These are phyloP conservation scores for Parnassius apollo DNA, from an alignment of 2,888 invertebrate species.

Conservation along the genomic window DNA sequence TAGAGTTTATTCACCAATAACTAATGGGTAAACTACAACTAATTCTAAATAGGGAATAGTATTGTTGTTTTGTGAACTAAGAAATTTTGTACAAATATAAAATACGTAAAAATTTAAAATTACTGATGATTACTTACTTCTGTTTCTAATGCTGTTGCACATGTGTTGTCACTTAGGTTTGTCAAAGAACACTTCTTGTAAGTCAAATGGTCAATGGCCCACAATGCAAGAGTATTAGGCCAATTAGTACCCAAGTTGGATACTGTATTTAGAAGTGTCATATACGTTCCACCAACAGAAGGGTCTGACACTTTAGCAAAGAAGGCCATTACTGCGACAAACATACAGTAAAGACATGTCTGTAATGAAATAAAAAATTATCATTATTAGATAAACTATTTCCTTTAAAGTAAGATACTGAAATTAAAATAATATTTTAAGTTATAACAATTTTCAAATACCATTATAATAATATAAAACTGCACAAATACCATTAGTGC, in stretches of 20 bases:
- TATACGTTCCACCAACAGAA: conserved; percentile 98
- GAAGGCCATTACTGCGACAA: conserved; percentile 98
- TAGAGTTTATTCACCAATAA: too few relatives aligned
- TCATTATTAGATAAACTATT: too few relatives aligned
- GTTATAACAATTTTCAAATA: too few relatives aligned
- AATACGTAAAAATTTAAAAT: too few relatives aligned
- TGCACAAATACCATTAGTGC: too few relatives aligned
- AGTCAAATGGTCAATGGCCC: conserved; percentile 94
- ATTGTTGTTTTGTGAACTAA: too few relatives aligned
- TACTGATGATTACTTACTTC: conserved; percentile 77
- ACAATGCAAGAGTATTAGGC: conserved; percentile 95
- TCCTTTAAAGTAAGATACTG: too few relatives aligned
- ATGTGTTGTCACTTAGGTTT: conserved; percentile 79
- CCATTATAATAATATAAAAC: too few relatives aligned
- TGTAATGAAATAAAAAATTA: conserved; percentile 60
- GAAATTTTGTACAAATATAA: too few relatives aligned
- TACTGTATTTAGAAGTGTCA: conserved; percentile 98
- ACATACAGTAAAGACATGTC: conserved; percentile 97
- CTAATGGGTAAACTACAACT: too few relatives aligned
- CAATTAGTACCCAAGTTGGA: conserved; percentile 98
- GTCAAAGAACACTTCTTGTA: conserved; percentile 85
- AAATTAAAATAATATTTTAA: too few relatives aligned
- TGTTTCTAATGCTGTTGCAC: conserved; percentile 82
- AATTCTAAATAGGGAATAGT: too few relatives aligned
- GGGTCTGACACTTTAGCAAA: conserved; percentile 98